Conservation (phyloP, 2,888 invertebrate species). For the Stenodera caucasica region DNA sequence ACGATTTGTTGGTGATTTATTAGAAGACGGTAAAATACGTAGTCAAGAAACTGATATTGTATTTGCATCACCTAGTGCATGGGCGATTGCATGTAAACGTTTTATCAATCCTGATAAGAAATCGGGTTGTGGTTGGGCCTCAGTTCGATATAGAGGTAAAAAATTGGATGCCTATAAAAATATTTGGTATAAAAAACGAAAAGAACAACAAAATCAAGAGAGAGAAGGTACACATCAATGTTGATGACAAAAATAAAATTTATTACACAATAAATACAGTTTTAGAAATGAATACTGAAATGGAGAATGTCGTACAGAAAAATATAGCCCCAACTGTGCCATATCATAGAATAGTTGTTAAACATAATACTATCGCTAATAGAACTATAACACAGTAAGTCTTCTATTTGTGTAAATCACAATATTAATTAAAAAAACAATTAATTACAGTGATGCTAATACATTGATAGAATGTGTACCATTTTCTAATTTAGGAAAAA, state of each 20-base stretch:
- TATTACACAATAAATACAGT: conserved; percentile 13
- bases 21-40: conserved; percentile 84
- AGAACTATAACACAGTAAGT: too few species aligned
- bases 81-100: conserved; percentile 90
- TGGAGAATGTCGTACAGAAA: conserved; percentile 40
- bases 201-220: conserved; percentile 51
- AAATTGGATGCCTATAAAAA: conserved; percentile 89
- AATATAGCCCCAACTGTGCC: conserved; percentile 48
- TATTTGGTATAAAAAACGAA: conserved; percentile 73
- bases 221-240: conserved; percentile 38
- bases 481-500: conserved; percentile 83
- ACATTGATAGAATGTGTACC: conserved; percentile 87
- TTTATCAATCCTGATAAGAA: conserved; percentile 90
- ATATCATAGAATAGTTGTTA: conserved; percentile 68
- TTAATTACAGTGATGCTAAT: conserved; percentile 77
- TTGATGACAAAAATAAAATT: too few species aligned
- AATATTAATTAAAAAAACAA: conserved; percentile 11
- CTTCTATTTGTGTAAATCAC: conserved; percentile 7
- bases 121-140: conserved; percentile 93
- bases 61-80: conserved; percentile 88
- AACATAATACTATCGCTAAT: conserved; percentile 70
- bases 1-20: conserved; percentile 84
- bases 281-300: conserved; percentile 28
- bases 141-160: conserved; percentile 83
- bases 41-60: conserved; percentile 86